Percentiles rank a stretch among this genome's conserved stretches.
Evolutionary conservation across 2,888 invertebrate species (phyloP).

Genomic region (Diplazon laetatorius): DNA sequence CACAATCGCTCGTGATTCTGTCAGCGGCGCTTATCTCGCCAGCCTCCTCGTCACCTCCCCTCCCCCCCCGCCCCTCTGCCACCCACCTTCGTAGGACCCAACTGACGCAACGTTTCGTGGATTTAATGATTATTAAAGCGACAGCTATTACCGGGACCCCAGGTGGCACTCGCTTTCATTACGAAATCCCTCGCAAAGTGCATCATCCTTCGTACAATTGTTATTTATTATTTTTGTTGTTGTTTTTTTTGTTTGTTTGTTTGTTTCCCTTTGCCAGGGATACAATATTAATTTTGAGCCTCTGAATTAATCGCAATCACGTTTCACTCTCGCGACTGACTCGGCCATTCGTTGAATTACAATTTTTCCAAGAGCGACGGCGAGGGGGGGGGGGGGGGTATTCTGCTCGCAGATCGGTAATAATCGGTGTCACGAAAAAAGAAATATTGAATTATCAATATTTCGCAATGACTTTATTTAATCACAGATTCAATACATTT

Average conservation of each 20-base stretch:
- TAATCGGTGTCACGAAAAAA: no score
- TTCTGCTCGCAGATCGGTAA: background rate
- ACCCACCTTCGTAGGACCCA: constrained; percentile 40
- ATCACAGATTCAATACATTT: no score
- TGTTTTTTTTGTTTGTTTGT: no score
- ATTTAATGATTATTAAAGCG: constrained; percentile 70
- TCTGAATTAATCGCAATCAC: constrained; percentile 19
- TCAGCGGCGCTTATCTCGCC: constrained; percentile 49
- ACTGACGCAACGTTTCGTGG: constrained; percentile 66
- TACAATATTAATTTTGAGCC: constrained; percentile 11
- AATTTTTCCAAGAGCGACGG: no score
- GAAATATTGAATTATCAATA: no score
- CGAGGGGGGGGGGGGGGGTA: no score
- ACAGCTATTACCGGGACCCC: constrained; percentile 64
- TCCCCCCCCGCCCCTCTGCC: no score
- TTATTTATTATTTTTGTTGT: constrained; percentile 4
- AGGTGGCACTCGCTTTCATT: constrained; percentile 57
- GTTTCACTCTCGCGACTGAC: background rate
- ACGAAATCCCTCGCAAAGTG: constrained; percentile 43
- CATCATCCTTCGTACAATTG: constrained; percentile 39
- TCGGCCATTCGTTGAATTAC: background rate
- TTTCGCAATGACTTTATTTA: no score
- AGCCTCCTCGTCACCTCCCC: background rate
- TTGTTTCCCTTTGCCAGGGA: no score
- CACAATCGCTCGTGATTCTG: constrained; percentile 63